phyloP scores from a whole-genome alignment of 2,797 vertebrate species.

The Carduelis carduelis region DNA sequence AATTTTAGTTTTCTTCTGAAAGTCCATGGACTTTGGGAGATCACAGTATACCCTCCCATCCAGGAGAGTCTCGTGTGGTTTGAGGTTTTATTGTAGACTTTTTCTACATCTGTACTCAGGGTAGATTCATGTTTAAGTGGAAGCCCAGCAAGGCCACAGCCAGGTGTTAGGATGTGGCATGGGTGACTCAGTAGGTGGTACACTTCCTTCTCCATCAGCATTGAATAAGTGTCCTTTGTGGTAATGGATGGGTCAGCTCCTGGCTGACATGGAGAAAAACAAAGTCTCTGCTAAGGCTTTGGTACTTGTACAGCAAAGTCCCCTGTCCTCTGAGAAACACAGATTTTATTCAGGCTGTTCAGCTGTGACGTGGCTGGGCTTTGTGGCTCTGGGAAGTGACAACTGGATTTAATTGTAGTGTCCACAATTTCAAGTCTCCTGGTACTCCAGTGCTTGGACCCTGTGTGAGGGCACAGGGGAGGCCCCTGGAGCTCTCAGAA shows the following conservation, averaged over 20 bases:
- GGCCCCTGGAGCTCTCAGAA: neutral
- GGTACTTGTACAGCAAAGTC: neutral
- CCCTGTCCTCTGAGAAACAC: neutral
- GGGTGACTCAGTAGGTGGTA: constrained; percentile 62
- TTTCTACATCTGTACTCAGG: neutral
- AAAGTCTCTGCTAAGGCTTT: neutral
- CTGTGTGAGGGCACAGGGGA: neutral
- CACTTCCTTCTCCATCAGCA: constrained; percentile 24
- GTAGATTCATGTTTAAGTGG: neutral
- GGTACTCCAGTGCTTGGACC: neutral
- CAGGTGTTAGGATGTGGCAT: constrained; percentile 61
- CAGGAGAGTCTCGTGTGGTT: neutral
- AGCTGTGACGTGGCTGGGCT: neutral
- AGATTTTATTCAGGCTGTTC: neutral
- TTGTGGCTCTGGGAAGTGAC: neutral
- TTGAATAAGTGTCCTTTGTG: constrained; percentile 49
- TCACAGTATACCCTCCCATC: neutral
- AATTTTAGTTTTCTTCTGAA: neutral
- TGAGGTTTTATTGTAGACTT: neutral
- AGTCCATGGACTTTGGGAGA: neutral
- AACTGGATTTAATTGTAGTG: accelerated
- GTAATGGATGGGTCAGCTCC: constrained; percentile 4
- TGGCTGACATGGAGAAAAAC: neutral
- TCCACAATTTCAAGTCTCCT: neutral
- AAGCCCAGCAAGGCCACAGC: neutral